A percentile compares a stretch with the other conserved stretches of the same genome.
Conservation (phyloP, 2,797 vertebrate species). For the Spinibarbus caldwelli region DNA sequence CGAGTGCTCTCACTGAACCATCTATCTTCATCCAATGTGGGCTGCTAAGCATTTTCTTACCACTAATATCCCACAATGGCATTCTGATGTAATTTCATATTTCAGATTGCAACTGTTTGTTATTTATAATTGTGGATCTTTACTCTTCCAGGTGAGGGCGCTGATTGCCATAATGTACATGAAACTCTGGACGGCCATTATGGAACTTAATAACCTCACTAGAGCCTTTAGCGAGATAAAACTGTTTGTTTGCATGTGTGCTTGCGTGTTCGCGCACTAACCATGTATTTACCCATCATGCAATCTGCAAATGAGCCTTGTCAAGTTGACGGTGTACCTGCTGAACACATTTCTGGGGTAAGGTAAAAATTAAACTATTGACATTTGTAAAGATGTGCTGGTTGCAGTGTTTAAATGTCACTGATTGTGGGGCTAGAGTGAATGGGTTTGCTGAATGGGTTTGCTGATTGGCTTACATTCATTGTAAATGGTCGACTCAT, state of each 20-base stretch:
- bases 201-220: constrained; percentile 3
- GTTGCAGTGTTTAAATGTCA: constrained; percentile 30
- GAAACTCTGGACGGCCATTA: background rate
- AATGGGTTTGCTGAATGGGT: too few species aligned
- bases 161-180: constrained; percentile 12
- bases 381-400: constrained; percentile 8
- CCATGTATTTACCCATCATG: background rate
- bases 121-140: constrained; percentile 21
- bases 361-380: constrained; percentile 17
- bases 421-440: background rate
- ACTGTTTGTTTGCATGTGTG: too few species aligned
- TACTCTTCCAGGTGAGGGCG: constrained; percentile 66
- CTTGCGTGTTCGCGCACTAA: background rate
- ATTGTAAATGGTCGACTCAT: constrained; percentile 16
- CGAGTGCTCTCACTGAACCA: background rate
- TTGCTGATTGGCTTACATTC: background rate
- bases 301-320: constrained; percentile 4
- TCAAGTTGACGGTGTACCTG: background rate
- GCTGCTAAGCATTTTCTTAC: constrained; percentile 8
- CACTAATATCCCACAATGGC: background rate
- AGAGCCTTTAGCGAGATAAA: constrained; percentile 10
- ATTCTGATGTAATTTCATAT: constrained; percentile 43
- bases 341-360: background rate
- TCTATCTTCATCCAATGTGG: constrained; percentile 34
- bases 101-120: constrained; percentile 21